Evolutionary conservation across 2,797 vertebrate genomes (phyloP), one percentile per base, ranked within the genome.

Genomic region (Steatocranus sp.): DNA sequence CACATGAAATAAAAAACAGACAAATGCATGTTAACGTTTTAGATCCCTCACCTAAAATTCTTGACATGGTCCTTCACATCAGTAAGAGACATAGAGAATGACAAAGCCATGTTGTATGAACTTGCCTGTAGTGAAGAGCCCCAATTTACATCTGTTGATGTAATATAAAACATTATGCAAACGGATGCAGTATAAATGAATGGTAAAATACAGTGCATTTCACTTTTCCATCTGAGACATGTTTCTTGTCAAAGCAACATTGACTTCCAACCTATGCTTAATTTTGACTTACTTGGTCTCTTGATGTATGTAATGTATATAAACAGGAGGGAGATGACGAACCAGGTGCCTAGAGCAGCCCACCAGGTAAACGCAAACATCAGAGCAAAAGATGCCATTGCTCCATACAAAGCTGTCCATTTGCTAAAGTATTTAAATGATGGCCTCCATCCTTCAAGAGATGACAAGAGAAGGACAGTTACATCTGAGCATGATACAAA

Each of bases 281-380:
- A 32, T 46, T 41, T 48, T 2, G 14, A 81, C 92, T 89, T 11
- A 96, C 95, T 94, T 61, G 96, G 95, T 87, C 96, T 97, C 80
- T 91, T 96, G 83, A 96, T 96, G 75, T 85, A 61, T 61, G 56
- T 89, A 36, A 95, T 92, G 2, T 96, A 97, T 48, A 94, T 94
- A 36, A 96, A 91, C 27, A 97, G 93, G 79, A 96, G 89, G 53
- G 96, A 43, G 85, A 96, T 94, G 54, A 97, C 86, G 6, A 87
- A 79, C n/a, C 96, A 90, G 23, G 95, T 94, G 78, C 83, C 61
- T 17, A 97, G 92, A 23, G 95, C 96, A 0, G 95, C 93, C 96
- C 94, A 95, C 96, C 96, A 97, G 7, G 92, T 96, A 23, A 97
- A 92, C 41, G 96, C 81, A 86, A 97, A 97, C 96, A 96, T 96